Evolutionary conservation across 2,113 vertebrate genomes (phyloP), one percentile per base, ranked within the genome.

Genomic region (Bolborhynchus lineola): DNA sequence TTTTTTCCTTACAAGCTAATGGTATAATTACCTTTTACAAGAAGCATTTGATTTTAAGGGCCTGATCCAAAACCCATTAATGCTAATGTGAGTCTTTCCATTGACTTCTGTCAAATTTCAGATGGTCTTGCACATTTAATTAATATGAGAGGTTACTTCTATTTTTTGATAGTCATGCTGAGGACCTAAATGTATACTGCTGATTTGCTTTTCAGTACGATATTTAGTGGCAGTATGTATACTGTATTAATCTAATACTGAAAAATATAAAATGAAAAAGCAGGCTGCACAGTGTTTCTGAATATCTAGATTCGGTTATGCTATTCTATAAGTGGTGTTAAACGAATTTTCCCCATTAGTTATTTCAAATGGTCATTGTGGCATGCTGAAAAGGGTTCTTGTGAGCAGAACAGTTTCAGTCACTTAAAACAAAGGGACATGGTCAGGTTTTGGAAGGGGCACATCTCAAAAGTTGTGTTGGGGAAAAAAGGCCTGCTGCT

Each of bases 391-490:
- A 55, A 57, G 2, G 9, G 23, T 57, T 71, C 16, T 37, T 71
- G 3, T 20, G 8, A 67, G 11, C 0, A 0, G 7, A 80, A 31
- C 11, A 23, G 2, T 55, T 81, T 83, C 25, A 80, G 17, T 65
- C 11, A 19, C 33, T 78, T 62, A 23, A 52, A 69, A 65, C 8
- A 25, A 69, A 18, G 12, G 4, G 2, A 74, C 11, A 9, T 6
- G 15, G 17, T 72, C 9, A n/a, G 0, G 14, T 72, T 82, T 63
- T 57, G 16, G 25, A 81, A 93, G 19, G 5, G 21, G 11, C 1
- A 2, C 5, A 33, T 50, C 42, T 89, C 47, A 83, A 6, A 29
- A 50, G 28, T 26, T 29, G 0, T 4, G 8, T 2, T 8, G 3
- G 7, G 33, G 11, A 59, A 31, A 74, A 29, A 23, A 8, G 6